A percentile compares a stretch with the other conserved stretches of the same genome.
Evolutionary conservation across 2,113 vertebrate genomes (phyloP).

Genomic region (Fregata magnificens): DNA sequence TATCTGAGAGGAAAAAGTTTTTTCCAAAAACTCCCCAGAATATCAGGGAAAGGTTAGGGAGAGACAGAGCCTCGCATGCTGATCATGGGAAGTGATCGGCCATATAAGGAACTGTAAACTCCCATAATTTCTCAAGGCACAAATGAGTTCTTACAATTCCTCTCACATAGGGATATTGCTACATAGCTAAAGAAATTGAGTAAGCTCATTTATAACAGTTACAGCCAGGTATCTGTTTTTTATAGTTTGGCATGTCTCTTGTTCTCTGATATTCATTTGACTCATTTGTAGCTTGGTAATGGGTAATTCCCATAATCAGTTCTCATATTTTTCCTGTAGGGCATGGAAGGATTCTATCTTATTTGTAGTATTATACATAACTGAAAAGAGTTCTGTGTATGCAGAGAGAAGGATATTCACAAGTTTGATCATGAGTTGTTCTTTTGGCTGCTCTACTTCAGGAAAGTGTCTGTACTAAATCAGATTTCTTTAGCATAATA

Average conservation of each 20-base stretch:
- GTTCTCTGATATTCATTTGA: background rate
- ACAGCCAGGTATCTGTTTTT: background rate
- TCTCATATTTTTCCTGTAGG: slow-evolving; percentile 3
- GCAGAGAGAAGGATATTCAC: background rate
- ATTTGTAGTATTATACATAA: background rate
- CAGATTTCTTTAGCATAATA: background rate
- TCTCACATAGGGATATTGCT: background rate
- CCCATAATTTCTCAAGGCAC: background rate
- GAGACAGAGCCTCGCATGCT: background rate
- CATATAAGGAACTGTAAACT: background rate
- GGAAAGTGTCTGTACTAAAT: background rate
- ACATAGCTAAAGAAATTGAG: background rate
- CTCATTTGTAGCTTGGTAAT: background rate
- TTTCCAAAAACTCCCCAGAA: background rate
- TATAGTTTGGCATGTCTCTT: background rate
- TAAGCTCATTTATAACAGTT: background rate
- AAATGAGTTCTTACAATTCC: background rate
- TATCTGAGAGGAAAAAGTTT: background rate
- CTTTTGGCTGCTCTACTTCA: background rate
- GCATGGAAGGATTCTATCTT: background rate
- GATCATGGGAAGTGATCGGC: background rate
- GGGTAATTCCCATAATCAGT: background rate
- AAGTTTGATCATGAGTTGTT: background rate
- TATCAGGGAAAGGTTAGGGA: background rate
- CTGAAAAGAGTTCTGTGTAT: background rate